Base-by-base conservation (phyloP, 2,888 invertebrate species). In the Oligia strigilis region DNA sequence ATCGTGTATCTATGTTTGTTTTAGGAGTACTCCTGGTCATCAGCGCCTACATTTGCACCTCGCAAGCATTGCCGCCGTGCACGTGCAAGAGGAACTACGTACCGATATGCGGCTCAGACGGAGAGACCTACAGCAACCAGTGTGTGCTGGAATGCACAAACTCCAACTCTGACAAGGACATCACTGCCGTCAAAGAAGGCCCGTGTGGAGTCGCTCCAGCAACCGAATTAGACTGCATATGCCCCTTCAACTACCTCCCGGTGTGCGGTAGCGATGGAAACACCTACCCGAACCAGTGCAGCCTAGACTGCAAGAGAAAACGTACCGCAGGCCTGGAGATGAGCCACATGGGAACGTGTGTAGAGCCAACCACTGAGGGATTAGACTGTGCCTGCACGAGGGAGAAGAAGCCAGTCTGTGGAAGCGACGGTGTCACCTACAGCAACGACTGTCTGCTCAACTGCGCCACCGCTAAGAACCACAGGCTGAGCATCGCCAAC, bases 71-170 rank as follows among this genome's bases (percentile, higher is more conserved):
- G 5, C 91, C 93, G 0, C 90, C 93, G 0, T 95, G 95, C 88
- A 88, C 88, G 0, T 96, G 95, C 89, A 89, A 92, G 0, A 82
- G 90, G 71, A 87, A 92, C 85, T 82, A 89, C 75, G 43, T 93
- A 0, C 97, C 97, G 13, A 98, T 98, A 13, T 98, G 98, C 94
- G 98, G 98, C 60, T 97, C 98, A 66, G 98, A 98, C 94, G 98
- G 98, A 1, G 95, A 97, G 75, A 98, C 98, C 0, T 98, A 98
- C 95, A 95, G 95, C 89, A 98, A 98, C 94, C 80, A 88, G 89
- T 98, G 98, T 93, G 97, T 97, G 83, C 95, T 98, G 74, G 95
- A 97, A 86, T 97, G 98, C 84, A 97, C 77, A 40, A 81, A 72
- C 8, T 1, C 17, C 81, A 84, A 69, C 0, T 64, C 60, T 17